phyloP scores from a whole-genome alignment of 1,140 invertebrate genomes.

The Rhagoletis zephyria region DNA sequence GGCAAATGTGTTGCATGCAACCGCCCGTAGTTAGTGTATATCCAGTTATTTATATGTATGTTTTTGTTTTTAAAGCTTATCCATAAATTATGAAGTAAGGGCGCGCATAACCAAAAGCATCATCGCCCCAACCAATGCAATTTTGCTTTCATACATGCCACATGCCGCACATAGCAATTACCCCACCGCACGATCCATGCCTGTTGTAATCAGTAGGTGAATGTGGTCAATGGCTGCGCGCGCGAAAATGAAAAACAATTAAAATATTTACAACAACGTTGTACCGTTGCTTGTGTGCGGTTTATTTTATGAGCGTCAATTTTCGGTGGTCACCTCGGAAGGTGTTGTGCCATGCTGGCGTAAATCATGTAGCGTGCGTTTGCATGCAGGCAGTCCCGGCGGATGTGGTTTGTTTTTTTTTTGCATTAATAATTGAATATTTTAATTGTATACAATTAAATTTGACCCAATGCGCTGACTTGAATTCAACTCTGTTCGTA shows the following conservation, averaged over 20 bases:
- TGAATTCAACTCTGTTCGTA: no score
- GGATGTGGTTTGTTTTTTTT: conserved; percentile 5
- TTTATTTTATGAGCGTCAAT: conserved; percentile 28
- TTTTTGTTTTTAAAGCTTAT: conserved; percentile 37
- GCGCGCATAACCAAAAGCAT: conserved; percentile 20
- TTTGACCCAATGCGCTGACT: neutral
- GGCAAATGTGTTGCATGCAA: neutral
- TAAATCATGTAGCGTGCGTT: conserved; percentile 12
- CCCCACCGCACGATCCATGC: neutral
- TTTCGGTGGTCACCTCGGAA: conserved; percentile 43
- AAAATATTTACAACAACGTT: conserved; percentile 44
- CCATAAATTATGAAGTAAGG: conserved; percentile 27
- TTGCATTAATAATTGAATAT: conserved; percentile 37
- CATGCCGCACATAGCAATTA: conserved; percentile 32
- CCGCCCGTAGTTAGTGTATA: neutral
- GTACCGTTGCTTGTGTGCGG: neutral
- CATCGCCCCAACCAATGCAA: conserved; percentile 1
- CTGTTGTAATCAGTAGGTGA: conserved; percentile 18
- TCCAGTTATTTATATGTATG: neutral
- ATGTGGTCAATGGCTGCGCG: conserved; percentile 31
- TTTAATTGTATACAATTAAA: conserved; percentile 48
- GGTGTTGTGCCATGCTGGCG: conserved; percentile 35
- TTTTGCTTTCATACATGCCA: conserved; percentile 16
- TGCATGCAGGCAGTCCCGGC: neutral
- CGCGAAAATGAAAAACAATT: conserved; percentile 47